Percentiles rank a stretch among this genome's conserved stretches.
These are phyloP conservation scores for Nymphalis urticae DNA, from an alignment of 2,888 invertebrate genomes.

Conservation along the genomic window DNA sequence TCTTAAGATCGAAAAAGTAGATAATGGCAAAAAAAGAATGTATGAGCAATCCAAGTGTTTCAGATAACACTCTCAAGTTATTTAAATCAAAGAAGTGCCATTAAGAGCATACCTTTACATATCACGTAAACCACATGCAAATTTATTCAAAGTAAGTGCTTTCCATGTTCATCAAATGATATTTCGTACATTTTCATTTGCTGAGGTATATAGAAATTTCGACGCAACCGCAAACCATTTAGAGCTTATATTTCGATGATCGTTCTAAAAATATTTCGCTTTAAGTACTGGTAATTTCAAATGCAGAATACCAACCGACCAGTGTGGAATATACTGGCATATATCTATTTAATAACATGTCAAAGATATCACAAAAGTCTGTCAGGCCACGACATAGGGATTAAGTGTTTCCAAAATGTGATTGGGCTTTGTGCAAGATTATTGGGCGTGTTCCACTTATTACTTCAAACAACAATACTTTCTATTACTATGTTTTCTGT, in stretches of 20 bases:
- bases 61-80: constrained; percentile 30
- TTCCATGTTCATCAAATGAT: constrained; percentile 68
- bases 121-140: constrained; percentile 70
- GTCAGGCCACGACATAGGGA: neutral
- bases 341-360: neutral
- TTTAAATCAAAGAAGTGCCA: constrained; percentile 63
- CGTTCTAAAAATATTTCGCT: constrained; percentile 1
- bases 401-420: neutral
- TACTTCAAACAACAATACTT: neutral
- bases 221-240: neutral
- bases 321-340: constrained; percentile 8
- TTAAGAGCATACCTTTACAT: constrained; percentile 67
- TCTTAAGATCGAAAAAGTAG: neutral
- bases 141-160: constrained; percentile 71
- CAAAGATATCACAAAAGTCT: constrained; percentile 2
- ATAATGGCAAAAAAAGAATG: neutral
- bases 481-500: too few species aligned
- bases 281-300: constrained; percentile 63
- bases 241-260: constrained; percentile 7
- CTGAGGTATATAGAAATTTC: constrained; percentile 2
- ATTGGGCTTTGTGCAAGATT: neutral
- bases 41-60: neutral
- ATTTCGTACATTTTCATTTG: constrained; percentile 55
- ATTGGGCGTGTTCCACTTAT: neutral
- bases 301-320: constrained; percentile 46